Conservation (phyloP, 2,797 vertebrate species). For the Squalus acanthias region DNA sequence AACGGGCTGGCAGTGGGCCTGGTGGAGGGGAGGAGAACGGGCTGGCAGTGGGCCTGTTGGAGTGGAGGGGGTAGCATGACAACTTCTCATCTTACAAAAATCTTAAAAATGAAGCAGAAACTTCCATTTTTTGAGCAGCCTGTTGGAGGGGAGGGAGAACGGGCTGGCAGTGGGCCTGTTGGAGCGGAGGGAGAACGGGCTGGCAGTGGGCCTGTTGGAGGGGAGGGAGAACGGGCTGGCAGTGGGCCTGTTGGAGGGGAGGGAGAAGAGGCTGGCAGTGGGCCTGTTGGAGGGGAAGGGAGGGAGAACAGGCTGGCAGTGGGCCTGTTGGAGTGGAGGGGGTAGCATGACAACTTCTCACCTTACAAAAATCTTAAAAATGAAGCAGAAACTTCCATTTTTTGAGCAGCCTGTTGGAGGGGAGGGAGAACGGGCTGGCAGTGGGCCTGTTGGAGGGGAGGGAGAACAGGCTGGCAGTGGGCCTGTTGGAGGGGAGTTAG, state of each 20-base stretch:
- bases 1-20: neutral
- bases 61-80: neutral
- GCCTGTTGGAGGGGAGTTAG: neutral
- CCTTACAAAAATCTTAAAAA: too few species aligned
- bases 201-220: neutral
- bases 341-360: too few species aligned
- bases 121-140: too few species aligned
- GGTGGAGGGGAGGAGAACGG: neutral
- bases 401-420: neutral
- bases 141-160: neutral
- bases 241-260: neutral
- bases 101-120: too few species aligned
- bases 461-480: too few species aligned
- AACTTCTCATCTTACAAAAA: too few species aligned
- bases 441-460: too few species aligned
- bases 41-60: neutral
- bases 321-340: neutral
- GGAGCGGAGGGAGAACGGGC: neutral
- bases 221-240: too few species aligned
- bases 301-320: neutral
- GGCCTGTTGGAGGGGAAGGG: neutral
- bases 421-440: neutral
- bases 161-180: neutral
- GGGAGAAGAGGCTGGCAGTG: neutral
- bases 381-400: too few species aligned